Conservation (phyloP, 2,113 vertebrate species). For the Burhinus oedicnemus region DNA sequence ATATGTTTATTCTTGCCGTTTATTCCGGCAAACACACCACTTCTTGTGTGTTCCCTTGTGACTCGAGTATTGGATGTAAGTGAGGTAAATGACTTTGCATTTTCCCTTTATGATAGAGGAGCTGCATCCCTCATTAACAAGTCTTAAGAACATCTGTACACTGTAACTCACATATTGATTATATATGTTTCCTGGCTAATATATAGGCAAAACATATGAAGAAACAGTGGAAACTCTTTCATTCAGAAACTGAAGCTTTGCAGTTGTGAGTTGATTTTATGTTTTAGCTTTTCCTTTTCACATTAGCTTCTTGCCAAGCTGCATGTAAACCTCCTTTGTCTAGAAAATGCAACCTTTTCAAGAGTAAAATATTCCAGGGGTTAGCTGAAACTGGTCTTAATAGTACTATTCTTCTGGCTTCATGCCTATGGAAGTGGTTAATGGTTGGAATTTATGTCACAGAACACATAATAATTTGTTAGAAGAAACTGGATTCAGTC, state of each 20-base stretch:
- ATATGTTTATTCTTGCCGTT: not conserved
- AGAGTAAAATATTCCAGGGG: constrained; percentile 21
- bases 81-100: not conserved
- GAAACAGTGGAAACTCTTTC: constrained; percentile 76
- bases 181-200: constrained; percentile 30
- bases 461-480: constrained; percentile 64
- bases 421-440: constrained; percentile 58
- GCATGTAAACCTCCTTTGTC: constrained; percentile 58
- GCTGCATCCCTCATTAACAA: not conserved
- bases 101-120: not conserved
- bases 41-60: not conserved
- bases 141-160: not conserved
- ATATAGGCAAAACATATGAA: constrained; percentile 49
- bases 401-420: constrained; percentile 52
- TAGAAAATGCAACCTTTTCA: constrained; percentile 27
- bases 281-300: constrained; percentile 32
- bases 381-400: not conserved
- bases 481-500: constrained; percentile 63
- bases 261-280: constrained; percentile 74
- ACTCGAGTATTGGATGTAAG: not conserved
- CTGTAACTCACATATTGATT: not conserved
- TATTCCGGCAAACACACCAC: not conserved
- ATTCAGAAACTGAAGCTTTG: constrained; percentile 78
- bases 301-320: constrained; percentile 38
- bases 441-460: constrained; percentile 65